Base-by-base conservation (phyloP, 2,113 vertebrate genomes). In the Mus spicilegus region DNA sequence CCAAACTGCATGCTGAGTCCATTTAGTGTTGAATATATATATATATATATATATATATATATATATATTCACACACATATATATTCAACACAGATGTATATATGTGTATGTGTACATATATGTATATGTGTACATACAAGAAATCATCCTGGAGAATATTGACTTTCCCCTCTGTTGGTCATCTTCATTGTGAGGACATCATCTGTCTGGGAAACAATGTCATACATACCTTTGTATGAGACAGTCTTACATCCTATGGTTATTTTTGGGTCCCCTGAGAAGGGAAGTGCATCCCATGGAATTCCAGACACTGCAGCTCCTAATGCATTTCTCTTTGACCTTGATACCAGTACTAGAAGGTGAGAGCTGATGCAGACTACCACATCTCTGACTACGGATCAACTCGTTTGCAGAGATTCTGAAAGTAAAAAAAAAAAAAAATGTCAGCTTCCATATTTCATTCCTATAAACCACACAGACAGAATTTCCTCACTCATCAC, bases 341-440 rank as follows among this genome's bases (percentile, higher is more conserved):
- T 92, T 95, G 56, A 91, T 90, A 54, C 0, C 3, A 82, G 88
- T 22, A 22, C 54, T 19, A 42, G 33, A 51, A 91, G 65, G 39
- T 70, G 42, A 16, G 7, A 61, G 42, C 22, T 14, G 12, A 58
- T 73, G 77, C 39, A 0, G 0, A 75, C 1, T 24, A 46, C 20
- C 49, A 93, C 63, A 0, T 1, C 0, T 1, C 26, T 65, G 65
- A 46, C 82, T 93, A 9, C 0, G 42, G 42, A 67, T 42, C 0
- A 10, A 49, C 93, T 95, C 87, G 6, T 90, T 95, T 95, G 87
- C 49, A 90, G 36, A 97, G 89, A 96, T 98, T 96, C 93, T 85
- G 82, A 90, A 96, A 98, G 90, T 49, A 88, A 97, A 98, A 97
- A 87, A 49, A 87, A 49, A n/a, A 49, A 97, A 98, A 97, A 98